These are phyloP conservation scores for Torymus aiolomorphi DNA, from an alignment of 2,888 invertebrate genomes.

Conservation along the genomic window DNA sequence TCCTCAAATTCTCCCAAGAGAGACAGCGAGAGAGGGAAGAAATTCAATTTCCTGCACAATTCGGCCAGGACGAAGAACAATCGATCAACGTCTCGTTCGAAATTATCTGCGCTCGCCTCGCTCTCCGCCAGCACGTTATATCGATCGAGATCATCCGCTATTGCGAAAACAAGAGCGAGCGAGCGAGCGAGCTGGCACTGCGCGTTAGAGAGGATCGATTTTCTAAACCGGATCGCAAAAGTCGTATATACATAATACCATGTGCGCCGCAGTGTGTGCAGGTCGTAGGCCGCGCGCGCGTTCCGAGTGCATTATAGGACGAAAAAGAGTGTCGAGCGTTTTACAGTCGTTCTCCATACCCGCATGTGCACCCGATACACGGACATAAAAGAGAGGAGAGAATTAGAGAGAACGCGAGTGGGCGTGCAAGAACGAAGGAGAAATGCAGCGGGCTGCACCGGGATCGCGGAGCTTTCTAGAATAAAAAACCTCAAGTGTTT, in stretches of 20 bases:
- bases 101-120: slow-evolving; percentile 35
- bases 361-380: slow-evolving; percentile 39
- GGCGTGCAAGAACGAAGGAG: background rate
- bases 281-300: background rate
- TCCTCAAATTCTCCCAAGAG: slow-evolving; percentile 32
- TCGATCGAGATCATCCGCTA: slow-evolving; percentile 39
- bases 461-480: slow-evolving; percentile 12
- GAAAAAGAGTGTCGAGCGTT: slow-evolving; percentile 14
- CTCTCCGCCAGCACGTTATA: slow-evolving; percentile 17
- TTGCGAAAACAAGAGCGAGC: slow-evolving; percentile 48
- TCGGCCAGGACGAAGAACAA: slow-evolving; percentile 33
- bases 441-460: background rate
- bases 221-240: slow-evolving; percentile 50
- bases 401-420: background rate
- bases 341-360: slow-evolving; percentile 14
- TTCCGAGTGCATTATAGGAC: slow-evolving; percentile 3
- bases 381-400: background rate
- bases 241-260: background rate
- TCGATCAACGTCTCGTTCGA: slow-evolving; percentile 56
- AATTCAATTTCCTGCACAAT: slow-evolving; percentile 54
- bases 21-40: slow-evolving; percentile 15
- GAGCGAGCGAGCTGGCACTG: background rate
- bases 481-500: background rate
- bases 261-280: background rate
- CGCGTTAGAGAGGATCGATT: slow-evolving; percentile 46